Evolutionary conservation across 2,113 vertebrate species (phyloP), one percentile per base, ranked within the genome.

Genomic region (Cinclus cinclus): DNA sequence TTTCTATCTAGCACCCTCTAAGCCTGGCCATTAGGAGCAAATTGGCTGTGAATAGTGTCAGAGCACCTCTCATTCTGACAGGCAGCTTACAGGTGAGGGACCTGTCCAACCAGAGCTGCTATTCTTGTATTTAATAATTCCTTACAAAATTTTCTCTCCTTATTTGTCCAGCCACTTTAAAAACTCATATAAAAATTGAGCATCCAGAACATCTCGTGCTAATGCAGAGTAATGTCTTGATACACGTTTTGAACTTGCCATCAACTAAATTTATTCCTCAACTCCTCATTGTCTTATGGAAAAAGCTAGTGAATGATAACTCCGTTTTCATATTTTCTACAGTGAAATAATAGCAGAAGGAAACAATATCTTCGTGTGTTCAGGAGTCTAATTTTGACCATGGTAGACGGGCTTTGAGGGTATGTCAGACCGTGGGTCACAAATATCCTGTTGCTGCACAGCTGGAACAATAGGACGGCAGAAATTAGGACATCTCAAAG

Each of bases 41-140:
- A 97, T 85, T 95, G 81, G 46, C 67, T 92, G 63, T 73, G 87
- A 89, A 84, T 7, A 65, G 69, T 82, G 84, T 53, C 65, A 81
- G 58, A 87, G 70, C 28, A 41, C 81, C 62, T 91, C 80, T 82
- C 80, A 52, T 83, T 89, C 73, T 92, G 78, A 79, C 92, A 91
- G 74, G 52, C 58, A 70, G 50, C 4, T 84, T 44, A 25, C 52
- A 94, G 90, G 69, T 91, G 73, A 89, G 70, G 44, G 35, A 41
- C 20, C 78, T 89, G 39, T 41, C 73, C 74, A 82, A 31, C 65
- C 50, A 63, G 55, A 62, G n/a, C 50, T 49, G 37, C 71, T 80
- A 35, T 27, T 49, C 68, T 92, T 81, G 10, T 24, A 55, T 70
- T 44, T 87, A 89, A 78, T 70, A 77, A 87, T 63, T 56, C 25